phyloP scores from a whole-genome alignment of 2,888 invertebrate species.

The Torymus auratus region DNA sequence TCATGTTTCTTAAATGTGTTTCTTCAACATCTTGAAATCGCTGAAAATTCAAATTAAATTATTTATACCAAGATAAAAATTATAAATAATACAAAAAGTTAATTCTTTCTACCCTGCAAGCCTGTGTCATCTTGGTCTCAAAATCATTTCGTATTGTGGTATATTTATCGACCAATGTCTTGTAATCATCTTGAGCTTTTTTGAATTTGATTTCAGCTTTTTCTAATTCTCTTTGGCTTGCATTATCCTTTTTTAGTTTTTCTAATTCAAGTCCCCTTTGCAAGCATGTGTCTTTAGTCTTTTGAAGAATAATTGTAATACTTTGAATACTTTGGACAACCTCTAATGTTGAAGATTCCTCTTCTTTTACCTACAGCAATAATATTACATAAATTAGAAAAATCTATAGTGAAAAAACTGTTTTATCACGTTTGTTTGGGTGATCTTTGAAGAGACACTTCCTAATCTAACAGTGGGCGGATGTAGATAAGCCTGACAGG shows the following conservation, averaged over 20 bases:
- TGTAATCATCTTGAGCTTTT: conserved; percentile 97
- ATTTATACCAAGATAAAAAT: conserved; percentile 21
- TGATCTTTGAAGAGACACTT: conserved; percentile 28
- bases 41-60: conserved; percentile 70
- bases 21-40: conserved; percentile 97
- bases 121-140: conserved; percentile 95
- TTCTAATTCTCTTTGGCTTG: conserved; percentile 93
- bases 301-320: conserved; percentile 91
- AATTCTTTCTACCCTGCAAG: conserved; percentile 83
- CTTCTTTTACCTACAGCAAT: conserved; percentile 88
- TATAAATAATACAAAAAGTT: conserved; percentile 20
- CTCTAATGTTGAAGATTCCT: conserved; percentile 94
- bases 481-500: conserved; percentile 66
- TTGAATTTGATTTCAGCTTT: conserved; percentile 94
- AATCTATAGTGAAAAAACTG: background rate
- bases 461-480: conserved; percentile 67
- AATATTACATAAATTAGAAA: conserved; percentile 1
- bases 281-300: conserved; percentile 94
- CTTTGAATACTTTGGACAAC: conserved; percentile 91
- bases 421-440: conserved; percentile 16
- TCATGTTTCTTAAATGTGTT: conserved; percentile 94
- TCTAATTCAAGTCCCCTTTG: conserved; percentile 92
- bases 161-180: conserved; percentile 93
- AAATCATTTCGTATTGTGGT: conserved; percentile 93
- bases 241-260: conserved; percentile 92